phyloP scores from a whole-genome alignment of 2,888 invertebrate genomes.

The Drosophila cognata region DNA sequence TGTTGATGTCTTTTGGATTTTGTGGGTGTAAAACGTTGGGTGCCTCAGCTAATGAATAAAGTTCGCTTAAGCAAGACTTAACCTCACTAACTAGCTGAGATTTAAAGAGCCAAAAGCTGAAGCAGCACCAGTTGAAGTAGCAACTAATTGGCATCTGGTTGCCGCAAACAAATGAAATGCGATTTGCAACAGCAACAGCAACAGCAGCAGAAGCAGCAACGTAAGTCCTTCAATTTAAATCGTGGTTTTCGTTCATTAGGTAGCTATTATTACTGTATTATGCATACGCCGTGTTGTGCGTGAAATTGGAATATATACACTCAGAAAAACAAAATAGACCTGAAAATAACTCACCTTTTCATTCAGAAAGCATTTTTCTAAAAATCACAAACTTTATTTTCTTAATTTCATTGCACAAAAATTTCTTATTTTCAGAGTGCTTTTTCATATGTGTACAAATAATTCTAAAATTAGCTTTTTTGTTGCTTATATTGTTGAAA shows the following conservation, averaged over 20 bases:
- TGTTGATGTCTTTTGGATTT: slow-evolving; percentile 45
- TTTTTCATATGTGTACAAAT: too few species aligned
- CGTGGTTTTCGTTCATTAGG: not conserved
- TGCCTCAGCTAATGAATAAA: slow-evolving; percentile 71
- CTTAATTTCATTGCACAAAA: not conserved
- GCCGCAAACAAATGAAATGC: slow-evolving; percentile 17
- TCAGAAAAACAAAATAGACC: not conserved
- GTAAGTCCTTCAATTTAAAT: slow-evolving; percentile 23
- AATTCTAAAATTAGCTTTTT: not conserved
- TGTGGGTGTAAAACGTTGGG: slow-evolving; percentile 20
- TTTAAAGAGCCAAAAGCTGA: slow-evolving; percentile 23
- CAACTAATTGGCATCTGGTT: slow-evolving; percentile 39
- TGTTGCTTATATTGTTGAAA: not conserved
- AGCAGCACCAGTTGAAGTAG: slow-evolving; percentile 13
- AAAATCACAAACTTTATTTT: not conserved
- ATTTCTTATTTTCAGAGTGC: too few species aligned
- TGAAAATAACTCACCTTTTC: not conserved
- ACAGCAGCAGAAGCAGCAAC: slow-evolving; percentile 11
- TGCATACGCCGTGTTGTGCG: slow-evolving; percentile 8
- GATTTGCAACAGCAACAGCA: not conserved
- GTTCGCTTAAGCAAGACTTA: slow-evolving; percentile 63
- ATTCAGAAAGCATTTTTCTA: not conserved
- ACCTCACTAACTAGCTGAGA: slow-evolving; percentile 22
- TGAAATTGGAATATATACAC: not conserved
- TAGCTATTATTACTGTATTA: slow-evolving; percentile 24